Evolutionary conservation across 2,888 invertebrate genomes (phyloP).

Genomic region (Phalera bucephala): DNA sequence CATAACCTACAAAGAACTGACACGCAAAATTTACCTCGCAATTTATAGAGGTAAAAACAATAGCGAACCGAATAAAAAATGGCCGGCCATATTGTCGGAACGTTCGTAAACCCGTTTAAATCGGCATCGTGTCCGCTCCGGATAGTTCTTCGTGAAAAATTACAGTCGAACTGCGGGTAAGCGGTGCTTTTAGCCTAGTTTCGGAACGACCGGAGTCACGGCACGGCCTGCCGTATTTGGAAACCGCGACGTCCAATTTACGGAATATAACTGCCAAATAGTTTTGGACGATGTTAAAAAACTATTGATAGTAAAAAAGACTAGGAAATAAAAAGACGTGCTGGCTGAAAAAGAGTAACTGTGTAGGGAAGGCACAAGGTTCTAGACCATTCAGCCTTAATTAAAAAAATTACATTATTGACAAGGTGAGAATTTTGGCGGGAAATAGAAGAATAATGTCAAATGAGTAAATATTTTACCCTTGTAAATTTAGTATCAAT

Average conservation of each 20-base stretch:
- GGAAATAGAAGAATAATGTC: too few relatives aligned
- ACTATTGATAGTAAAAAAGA: too few relatives aligned
- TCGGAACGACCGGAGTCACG: conserved; percentile 54
- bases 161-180: conserved; percentile 47
- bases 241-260: conserved; percentile 57
- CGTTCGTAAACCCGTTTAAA: conserved; percentile 53
- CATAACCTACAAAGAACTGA: too few relatives aligned
- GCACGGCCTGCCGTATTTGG: conserved; percentile 65
- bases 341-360: too few relatives aligned
- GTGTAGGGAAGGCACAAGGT: too few relatives aligned
- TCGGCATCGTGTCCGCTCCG: conserved; percentile 37
- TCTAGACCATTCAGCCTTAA: too few relatives aligned
- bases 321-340: conserved; percentile 3
- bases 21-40: conserved; percentile 37
- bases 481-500: too few relatives aligned
- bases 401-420: too few relatives aligned
- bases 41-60: conserved; percentile 32
- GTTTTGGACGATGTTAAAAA: conserved; percentile 22
- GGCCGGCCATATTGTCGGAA: conserved; percentile 37
- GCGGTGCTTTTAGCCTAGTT: conserved; percentile 69
- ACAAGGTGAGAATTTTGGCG: too few relatives aligned
- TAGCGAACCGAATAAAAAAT: conserved; percentile 20
- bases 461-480: too few relatives aligned
- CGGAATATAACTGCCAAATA: conserved; percentile 60
- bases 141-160: conserved; percentile 64